Conservation (phyloP, 2,888 invertebrate species). For the Cylloceria caligata region DNA sequence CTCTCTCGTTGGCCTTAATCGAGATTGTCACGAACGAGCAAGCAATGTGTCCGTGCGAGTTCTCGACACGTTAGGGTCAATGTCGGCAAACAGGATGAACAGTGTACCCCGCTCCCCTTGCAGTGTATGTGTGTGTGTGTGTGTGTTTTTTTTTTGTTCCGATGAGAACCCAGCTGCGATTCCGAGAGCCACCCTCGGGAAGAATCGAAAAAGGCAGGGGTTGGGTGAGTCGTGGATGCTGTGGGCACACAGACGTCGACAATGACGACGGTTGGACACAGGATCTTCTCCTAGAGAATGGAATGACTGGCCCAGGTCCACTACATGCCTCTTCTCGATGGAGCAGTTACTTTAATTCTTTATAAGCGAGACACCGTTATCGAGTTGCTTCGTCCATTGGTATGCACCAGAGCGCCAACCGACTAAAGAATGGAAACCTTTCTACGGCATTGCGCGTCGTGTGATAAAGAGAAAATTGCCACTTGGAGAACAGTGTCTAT, state of each 20-base stretch:
- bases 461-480: conserved; percentile 67
- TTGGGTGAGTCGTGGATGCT: conserved; percentile 15
- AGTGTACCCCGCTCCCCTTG: conserved; percentile 28
- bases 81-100: conserved; percentile 46
- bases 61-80: conserved; percentile 67
- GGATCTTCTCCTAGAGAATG: conserved; percentile 67
- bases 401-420: conserved; percentile 10
- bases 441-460: conserved; percentile 45
- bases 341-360: conserved; percentile 76
- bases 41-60: conserved; percentile 68
- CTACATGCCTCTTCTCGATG: conserved; percentile 66
- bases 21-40: conserved; percentile 68
- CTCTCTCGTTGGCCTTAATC: conserved; percentile 65
- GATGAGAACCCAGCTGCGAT: conserved; percentile 32
- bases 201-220: conserved; percentile 48
- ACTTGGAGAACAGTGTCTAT: conserved; percentile 59
- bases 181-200: conserved; percentile 59
- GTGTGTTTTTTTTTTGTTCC: conserved; percentile 40
- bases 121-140: conserved; percentile 27
- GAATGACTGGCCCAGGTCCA: conserved; percentile 62
- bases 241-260: conserved; percentile 37
- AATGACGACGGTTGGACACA: conserved; percentile 57
- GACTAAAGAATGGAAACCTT: conserved; percentile 52
- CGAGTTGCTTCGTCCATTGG: conserved; percentile 68
- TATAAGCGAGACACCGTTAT: conserved; percentile 76